A percentile compares a stretch with the other conserved stretches of the same genome.
Evolutionary conservation across 2,113 vertebrate genomes (phyloP).

Genomic region (Callionymus lyra): DNA sequence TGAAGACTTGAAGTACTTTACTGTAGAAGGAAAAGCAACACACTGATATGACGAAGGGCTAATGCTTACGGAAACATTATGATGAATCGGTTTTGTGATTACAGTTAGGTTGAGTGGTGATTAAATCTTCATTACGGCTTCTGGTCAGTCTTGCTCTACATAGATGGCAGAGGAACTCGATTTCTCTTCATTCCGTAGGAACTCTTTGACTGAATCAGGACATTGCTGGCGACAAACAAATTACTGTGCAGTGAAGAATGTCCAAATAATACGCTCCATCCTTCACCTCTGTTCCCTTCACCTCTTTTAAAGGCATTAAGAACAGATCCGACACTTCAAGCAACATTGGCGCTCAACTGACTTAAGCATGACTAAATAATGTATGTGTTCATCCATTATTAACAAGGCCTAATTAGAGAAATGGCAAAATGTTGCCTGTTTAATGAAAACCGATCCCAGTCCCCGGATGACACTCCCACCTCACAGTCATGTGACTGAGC

Average conservation of each 20-base stretch:
- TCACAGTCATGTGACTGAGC: no score
- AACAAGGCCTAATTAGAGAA: no score
- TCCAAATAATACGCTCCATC: constrained; percentile 24
- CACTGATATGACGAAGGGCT: constrained; percentile 3
- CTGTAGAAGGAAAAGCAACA: not conserved
- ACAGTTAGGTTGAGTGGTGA: constrained; percentile 51
- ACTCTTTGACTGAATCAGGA: constrained; percentile 51
- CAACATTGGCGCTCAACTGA: no score
- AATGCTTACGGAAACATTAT: constrained; percentile 50
- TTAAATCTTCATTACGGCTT: constrained; percentile 66
- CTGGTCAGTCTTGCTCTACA: constrained; percentile 50
- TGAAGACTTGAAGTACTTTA: no score
- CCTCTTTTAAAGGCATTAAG: constrained; percentile 1
- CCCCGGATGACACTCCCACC: no score
- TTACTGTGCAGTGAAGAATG: constrained; percentile 17
- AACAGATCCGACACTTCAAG: not conserved
- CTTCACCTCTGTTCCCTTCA: constrained; percentile 24
- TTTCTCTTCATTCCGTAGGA: constrained; percentile 53
- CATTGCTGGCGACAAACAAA: constrained; percentile 43
- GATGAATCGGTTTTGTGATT: constrained; percentile 54
- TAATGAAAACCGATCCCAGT: no score
- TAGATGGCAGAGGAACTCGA: constrained; percentile 46
- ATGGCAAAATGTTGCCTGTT: no score
- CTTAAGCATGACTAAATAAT: no score
- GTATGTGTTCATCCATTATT: no score